Evolutionary conservation across 2,797 vertebrate genomes (phyloP).

Genomic region (Megaceryle alcyon): DNA sequence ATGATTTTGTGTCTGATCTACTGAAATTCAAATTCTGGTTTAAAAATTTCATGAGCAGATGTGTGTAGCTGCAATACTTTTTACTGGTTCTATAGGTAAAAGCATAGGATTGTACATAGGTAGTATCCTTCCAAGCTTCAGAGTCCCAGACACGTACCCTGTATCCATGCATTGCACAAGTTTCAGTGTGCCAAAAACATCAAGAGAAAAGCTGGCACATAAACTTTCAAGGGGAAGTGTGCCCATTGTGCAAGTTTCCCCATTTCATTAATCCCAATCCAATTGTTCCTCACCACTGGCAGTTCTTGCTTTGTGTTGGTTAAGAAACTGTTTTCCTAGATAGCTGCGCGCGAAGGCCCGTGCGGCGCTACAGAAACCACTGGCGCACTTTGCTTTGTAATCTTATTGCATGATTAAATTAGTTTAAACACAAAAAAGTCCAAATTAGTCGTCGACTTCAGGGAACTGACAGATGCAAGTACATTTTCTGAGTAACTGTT

Average conservation of each 20-base stretch:
- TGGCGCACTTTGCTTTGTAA: conserved; percentile 47
- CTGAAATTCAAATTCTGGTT: not conserved
- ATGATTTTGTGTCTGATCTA: not conserved
- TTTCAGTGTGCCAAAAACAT: not conserved
- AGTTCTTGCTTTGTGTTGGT: not conserved
- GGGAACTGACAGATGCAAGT: conserved; percentile 70
- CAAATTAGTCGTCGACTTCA: conserved; percentile 60
- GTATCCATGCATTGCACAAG: not conserved
- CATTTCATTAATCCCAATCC: not conserved
- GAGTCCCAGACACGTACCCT: not conserved
- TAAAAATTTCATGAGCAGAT: not conserved
- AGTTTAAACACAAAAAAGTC: conserved; percentile 66
- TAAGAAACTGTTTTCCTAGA: not conserved
- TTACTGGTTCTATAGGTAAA: not conserved
- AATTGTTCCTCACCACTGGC: not conserved
- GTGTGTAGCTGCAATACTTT: not conserved
- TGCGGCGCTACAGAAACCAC: not conserved
- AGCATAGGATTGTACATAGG: rapidly evolving
- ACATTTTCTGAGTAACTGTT: conserved; percentile 69
- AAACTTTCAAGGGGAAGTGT: not conserved
- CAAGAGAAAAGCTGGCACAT: not conserved
- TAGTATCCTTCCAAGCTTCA: not conserved
- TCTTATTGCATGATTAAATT: conserved; percentile 58
- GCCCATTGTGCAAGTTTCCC: not conserved
- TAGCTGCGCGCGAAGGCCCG: not conserved